phyloP scores from a whole-genome alignment of 2,113 vertebrate genomes.

The Clinocottus analis region DNA sequence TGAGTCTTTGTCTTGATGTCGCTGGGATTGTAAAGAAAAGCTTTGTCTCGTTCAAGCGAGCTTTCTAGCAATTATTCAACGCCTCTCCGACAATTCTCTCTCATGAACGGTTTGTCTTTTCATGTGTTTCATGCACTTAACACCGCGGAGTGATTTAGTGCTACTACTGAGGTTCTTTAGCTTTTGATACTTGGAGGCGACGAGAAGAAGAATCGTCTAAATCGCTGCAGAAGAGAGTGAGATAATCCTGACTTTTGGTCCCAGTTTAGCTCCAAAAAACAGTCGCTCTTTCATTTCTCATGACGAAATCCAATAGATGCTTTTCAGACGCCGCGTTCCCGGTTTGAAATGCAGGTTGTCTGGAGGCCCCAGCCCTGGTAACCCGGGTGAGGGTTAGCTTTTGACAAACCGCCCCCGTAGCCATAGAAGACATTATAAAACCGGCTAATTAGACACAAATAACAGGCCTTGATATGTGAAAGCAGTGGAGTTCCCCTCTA shows the following conservation, averaged over 20 bases:
- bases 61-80: conserved; percentile 29
- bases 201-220: neutral
- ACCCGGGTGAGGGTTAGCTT: neutral
- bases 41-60: conserved; percentile 3
- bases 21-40: conserved; percentile 20
- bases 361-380: no score
- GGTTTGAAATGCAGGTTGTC: neutral
- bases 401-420: neutral
- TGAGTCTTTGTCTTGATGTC: conserved; percentile 48
- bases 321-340: neutral
- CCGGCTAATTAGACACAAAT: neutral
- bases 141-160: neutral
- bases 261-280: conserved; percentile 1
- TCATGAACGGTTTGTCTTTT: neutral
- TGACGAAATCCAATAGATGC: neutral
- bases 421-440: neutral
- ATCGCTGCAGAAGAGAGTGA: neutral
- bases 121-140: neutral
- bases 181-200: neutral
- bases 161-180: neutral
- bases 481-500: neutral
- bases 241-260: neutral
- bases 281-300: neutral
- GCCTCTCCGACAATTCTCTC: neutral
- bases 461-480: conserved; percentile 7